These are phyloP conservation scores for Bombus turneri DNA, from an alignment of 1,140 invertebrate genomes.

Conservation along the genomic window DNA sequence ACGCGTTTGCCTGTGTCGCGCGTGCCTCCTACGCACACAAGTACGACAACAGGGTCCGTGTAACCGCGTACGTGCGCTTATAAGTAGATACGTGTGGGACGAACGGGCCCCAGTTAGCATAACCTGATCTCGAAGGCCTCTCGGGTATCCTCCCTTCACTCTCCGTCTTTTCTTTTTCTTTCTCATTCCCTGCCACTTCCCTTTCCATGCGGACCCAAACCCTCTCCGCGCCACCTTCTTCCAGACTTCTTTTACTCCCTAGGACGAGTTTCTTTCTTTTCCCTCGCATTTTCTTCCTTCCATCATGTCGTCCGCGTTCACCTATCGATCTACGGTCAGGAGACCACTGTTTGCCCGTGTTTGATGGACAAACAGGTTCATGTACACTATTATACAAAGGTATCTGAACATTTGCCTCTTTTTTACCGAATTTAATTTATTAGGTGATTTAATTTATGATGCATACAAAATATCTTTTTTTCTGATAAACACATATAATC, in stretches of 20 bases:
- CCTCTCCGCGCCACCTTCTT: background rate
- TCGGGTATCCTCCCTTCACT: conserved; percentile 60
- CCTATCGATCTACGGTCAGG: background rate
- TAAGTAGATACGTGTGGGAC: conserved; percentile 63
- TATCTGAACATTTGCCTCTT: no score
- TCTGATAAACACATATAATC: no score
- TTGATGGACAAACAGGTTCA: background rate
- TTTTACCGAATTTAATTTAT: no score
- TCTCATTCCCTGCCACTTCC: background rate
- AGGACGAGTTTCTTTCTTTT: background rate
- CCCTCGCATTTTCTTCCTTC: background rate
- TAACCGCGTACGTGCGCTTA: conserved; percentile 48
- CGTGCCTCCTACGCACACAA: background rate
- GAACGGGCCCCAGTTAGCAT: conserved; percentile 78
- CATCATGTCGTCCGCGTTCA: background rate
- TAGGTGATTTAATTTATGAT: no score
- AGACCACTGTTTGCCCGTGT: background rate
- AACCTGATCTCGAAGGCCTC: conserved; percentile 76
- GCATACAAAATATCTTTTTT: no score
- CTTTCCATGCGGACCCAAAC: background rate
- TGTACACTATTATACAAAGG: background rate
- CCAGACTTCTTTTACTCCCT: background rate
- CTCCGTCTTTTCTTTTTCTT: conserved; percentile 26
- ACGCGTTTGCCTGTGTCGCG: conserved; percentile 6
- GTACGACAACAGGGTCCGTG: background rate